Percentiles rank a stretch among this genome's conserved stretches.
Conservation (phyloP, 2,113 vertebrate genomes). For the Crypturellus undulatus region DNA sequence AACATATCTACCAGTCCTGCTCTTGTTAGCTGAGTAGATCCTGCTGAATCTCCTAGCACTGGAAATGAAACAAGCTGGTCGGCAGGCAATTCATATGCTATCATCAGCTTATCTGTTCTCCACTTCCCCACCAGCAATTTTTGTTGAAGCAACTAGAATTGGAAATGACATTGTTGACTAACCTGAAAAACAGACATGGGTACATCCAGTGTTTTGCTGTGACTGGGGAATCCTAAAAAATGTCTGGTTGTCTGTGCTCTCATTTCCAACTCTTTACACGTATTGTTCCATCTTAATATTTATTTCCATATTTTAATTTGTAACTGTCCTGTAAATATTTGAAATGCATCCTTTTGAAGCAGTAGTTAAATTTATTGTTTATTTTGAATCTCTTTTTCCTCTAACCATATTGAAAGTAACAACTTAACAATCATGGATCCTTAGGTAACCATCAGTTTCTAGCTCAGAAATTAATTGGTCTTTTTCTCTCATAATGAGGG, state of each 20-base stretch:
- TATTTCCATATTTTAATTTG: not conserved
- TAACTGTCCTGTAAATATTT: not conserved
- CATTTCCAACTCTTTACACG: not conserved
- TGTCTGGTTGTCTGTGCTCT: not conserved
- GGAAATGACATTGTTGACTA: not conserved
- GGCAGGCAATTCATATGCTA: not conserved
- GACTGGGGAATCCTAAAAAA: not conserved
- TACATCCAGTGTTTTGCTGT: not conserved
- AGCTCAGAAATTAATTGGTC: constrained; percentile 22
- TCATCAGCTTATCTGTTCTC: not conserved
- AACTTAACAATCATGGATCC: not conserved
- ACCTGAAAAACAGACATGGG: not conserved
- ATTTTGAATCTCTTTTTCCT: not conserved
- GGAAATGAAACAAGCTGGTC: not conserved
- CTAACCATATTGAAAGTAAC: not conserved
- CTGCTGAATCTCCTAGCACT: not conserved
- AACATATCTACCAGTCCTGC: not conserved
- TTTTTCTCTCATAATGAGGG: not conserved
- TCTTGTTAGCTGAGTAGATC: not conserved
- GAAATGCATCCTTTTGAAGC: not conserved
- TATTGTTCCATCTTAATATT: not conserved
- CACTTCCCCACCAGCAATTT: not conserved
- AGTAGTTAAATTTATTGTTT: not conserved
- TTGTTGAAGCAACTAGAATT: not conserved
- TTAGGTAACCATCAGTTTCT: not conserved